These are phyloP conservation scores for Perizoma flavofasciatum DNA, from an alignment of 2,888 invertebrate species.

Conservation along the genomic window DNA sequence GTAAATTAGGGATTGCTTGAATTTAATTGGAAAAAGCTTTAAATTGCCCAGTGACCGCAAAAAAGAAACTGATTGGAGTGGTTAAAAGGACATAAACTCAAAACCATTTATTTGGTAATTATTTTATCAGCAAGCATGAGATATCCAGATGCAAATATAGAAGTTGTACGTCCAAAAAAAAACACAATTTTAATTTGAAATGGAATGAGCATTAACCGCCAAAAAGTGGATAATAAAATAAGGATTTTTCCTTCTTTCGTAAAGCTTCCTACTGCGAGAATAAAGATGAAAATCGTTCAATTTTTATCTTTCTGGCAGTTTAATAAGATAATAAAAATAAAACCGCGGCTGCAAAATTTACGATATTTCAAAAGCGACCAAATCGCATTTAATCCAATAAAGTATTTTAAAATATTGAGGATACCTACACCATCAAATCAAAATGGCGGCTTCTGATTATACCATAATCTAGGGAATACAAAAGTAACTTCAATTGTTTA, in stretches of 20 bases:
- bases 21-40: slow-evolving; percentile 23
- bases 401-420: not conserved
- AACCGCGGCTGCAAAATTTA: slow-evolving; percentile 23
- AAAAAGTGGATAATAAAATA: slow-evolving; percentile 66
- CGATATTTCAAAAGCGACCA: slow-evolving; percentile 16
- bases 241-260: slow-evolving; percentile 61
- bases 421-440: too few relatives aligned
- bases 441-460: too few relatives aligned
- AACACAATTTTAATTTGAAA: slow-evolving; percentile 21
- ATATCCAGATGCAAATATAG: too few relatives aligned
- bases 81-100: not conserved
- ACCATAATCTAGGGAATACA: too few relatives aligned
- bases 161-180: too few relatives aligned
- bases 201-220: slow-evolving; percentile 54
- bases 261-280: slow-evolving; percentile 67
- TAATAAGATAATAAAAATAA: slow-evolving; percentile 79
- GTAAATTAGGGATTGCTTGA: slow-evolving; percentile 25
- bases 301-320: slow-evolving; percentile 78
- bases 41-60: slow-evolving; percentile 6
- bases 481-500: too few relatives aligned
- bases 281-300: slow-evolving; percentile 67
- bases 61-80: slow-evolving; percentile 8
- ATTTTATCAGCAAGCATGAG: too few relatives aligned
- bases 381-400: slow-evolving; percentile 2
- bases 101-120: too few relatives aligned